Conservation (phyloP, 2,797 vertebrate species). For the Uromys caudimaculatus region DNA sequence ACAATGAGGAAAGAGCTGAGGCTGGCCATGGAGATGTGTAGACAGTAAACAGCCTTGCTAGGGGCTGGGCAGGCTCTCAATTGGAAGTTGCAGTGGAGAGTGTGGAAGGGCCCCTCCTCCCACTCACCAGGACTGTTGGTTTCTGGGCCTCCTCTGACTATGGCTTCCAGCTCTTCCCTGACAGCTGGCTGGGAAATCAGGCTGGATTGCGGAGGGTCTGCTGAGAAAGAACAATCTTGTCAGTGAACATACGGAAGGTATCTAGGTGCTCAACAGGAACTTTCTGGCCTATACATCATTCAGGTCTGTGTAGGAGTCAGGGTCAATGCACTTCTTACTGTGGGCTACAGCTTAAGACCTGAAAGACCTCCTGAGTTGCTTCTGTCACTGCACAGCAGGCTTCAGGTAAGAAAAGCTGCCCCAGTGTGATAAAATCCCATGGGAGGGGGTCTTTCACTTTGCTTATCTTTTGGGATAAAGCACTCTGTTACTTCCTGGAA, state of each 20-base stretch:
- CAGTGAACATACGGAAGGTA: too few species aligned
- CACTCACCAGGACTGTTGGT: not conserved
- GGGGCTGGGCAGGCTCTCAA: too few species aligned
- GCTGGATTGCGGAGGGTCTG: slow-evolving; percentile 42
- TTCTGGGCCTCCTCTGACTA: not conserved
- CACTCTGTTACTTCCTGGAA: not conserved
- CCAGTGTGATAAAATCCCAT: not conserved
- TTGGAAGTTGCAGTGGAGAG: not conserved
- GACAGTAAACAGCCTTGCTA: not conserved
- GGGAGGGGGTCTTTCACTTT: not conserved
- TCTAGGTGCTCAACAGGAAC: fast-evolving
- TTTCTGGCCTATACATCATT: not conserved
- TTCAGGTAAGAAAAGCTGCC: not conserved
- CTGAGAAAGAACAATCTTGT: not conserved
- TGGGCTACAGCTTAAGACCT: not conserved
- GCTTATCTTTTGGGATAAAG: not conserved
- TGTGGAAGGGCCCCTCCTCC: not conserved
- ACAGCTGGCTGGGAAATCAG: not conserved
- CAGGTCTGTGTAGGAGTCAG: not conserved
- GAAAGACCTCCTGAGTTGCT: not conserved
- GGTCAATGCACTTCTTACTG: not conserved
- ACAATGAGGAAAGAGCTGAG: not conserved
- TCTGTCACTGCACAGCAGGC: not conserved
- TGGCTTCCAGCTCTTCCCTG: not conserved
- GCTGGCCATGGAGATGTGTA: not conserved